Conservation (phyloP, 2,113 vertebrate genomes). For the Lynx canadensis region DNA sequence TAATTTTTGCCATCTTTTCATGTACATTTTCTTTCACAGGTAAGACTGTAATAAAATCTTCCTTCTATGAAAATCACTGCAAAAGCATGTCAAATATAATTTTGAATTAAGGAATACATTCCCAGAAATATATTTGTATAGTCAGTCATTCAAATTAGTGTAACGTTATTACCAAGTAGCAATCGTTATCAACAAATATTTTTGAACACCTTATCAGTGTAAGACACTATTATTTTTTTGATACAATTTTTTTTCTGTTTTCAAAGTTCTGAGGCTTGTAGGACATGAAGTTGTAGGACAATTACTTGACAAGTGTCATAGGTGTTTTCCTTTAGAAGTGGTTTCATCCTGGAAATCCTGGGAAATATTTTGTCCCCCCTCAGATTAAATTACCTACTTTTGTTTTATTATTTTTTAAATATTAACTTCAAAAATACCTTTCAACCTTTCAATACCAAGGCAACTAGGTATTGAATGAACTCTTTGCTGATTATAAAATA, state of each 20-base stretch:
- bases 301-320: not conserved
- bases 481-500: not conserved
- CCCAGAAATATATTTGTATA: not conserved
- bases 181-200: not conserved
- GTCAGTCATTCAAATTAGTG: not conserved
- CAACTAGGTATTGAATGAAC: conserved; percentile 17
- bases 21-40: not conserved
- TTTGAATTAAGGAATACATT: not conserved
- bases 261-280: not conserved
- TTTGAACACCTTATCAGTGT: not conserved
- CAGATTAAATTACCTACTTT: not conserved
- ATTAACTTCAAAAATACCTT: not conserved
- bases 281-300: not conserved
- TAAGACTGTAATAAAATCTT: not conserved
- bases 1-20: not conserved
- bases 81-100: not conserved
- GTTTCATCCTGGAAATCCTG: not conserved
- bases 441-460: not conserved
- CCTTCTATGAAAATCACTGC: not conserved
- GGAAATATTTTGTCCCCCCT: not conserved
- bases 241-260: not conserved
- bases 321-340: not conserved
- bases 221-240: not conserved
- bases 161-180: not conserved
- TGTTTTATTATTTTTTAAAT: not conserved